Evolutionary conservation across 2,113 vertebrate species (phyloP).

Genomic region (Heterocephalus glaber): DNA sequence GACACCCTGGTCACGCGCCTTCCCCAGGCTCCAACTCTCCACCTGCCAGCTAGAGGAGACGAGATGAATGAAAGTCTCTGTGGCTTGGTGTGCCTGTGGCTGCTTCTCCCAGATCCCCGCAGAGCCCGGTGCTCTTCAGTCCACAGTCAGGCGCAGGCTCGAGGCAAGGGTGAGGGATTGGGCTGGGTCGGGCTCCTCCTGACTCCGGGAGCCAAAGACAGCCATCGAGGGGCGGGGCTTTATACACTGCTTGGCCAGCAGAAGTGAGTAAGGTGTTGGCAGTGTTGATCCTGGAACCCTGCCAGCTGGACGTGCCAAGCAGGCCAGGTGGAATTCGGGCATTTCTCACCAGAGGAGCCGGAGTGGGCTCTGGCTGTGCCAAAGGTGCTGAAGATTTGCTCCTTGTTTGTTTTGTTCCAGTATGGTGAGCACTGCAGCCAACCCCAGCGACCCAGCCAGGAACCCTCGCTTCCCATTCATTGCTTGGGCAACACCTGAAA

Average conservation of each 20-base stretch:
- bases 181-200: neutral
- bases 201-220: neutral
- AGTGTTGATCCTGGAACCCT: neutral
- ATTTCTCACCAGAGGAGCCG: neutral
- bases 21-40: neutral
- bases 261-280: neutral
- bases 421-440: neutral
- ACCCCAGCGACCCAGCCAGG: neutral
- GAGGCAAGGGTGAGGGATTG: fast-evolving
- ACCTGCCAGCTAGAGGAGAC: neutral
- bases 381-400: neutral
- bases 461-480: neutral
- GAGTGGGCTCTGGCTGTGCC: neutral
- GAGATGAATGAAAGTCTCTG: neutral
- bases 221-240: neutral
- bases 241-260: neutral
- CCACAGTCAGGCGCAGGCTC: neutral
- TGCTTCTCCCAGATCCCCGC: neutral
- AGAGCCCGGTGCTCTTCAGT: neutral
- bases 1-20: neutral
- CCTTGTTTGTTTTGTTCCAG: neutral
- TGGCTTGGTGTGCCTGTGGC: neutral
- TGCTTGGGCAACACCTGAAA: neutral
- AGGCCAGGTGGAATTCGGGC: neutral
- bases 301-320: neutral